Percentiles rank a stretch among this genome's conserved stretches.
Evolutionary conservation across 2,113 vertebrate species (phyloP).

Genomic region (Oreochromis tanganicae): DNA sequence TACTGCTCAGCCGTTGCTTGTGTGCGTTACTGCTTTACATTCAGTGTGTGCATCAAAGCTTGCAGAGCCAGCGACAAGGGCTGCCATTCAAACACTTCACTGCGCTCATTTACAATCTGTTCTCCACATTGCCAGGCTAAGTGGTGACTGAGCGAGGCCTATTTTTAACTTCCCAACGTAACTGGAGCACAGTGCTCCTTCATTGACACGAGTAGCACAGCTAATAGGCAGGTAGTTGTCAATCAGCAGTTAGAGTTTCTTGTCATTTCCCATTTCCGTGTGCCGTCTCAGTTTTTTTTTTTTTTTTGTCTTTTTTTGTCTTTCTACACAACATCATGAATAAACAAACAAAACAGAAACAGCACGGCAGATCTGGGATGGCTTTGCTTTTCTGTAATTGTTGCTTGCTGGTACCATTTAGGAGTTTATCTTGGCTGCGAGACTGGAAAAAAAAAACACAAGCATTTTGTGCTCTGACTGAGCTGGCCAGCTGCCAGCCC

Average conservation of each 20-base stretch:
- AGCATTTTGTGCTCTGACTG: not conserved
- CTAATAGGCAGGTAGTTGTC: conserved; percentile 39
- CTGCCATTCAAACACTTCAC: conserved; percentile 67
- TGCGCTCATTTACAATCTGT: conserved; percentile 65
- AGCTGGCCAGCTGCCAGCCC: conserved; percentile 8
- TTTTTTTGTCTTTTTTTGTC: not conserved
- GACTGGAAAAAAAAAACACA: not conserved
- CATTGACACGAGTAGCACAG: conserved; percentile 35
- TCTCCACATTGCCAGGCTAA: conserved; percentile 62
- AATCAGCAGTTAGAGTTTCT: conserved; percentile 18
- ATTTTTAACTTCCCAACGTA: conserved; percentile 63
- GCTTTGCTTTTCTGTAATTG: not conserved
- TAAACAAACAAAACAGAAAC: not conserved
- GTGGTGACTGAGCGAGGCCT: conserved; percentile 68
- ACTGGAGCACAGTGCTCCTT: conserved; percentile 53
- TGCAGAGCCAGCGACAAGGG: conserved; percentile 44
- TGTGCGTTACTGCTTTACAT: conserved; percentile 48
- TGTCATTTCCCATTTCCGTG: not conserved
- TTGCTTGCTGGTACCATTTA: conserved; percentile 3
- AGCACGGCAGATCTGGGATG: not conserved
- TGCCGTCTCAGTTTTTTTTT: not conserved
- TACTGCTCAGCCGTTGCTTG: not conserved
- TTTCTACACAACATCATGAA: not conserved
- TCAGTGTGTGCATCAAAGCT: conserved; percentile 33
- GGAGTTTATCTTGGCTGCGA: not conserved